Base-by-base conservation (phyloP, 2,888 invertebrate species). In the Cinara cedri region DNA sequence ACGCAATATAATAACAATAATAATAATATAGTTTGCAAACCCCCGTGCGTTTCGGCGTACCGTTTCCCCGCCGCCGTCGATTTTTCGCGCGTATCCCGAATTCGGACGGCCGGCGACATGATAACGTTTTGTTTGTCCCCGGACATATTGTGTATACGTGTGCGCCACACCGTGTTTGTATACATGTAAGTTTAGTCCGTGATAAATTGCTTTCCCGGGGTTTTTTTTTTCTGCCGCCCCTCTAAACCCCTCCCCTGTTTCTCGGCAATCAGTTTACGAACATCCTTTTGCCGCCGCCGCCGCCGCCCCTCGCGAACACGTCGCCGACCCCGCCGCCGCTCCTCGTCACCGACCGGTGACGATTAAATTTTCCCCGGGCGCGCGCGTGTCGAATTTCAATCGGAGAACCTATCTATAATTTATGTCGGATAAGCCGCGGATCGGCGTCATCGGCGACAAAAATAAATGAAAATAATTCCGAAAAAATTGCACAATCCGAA, bases 211-310 rank as follows among this genome's bases (percentile, higher is more conserved):
- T 63, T 74, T 65, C 42, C n/a, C 34, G 11, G 49, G 16, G 19
- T 70, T 19, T 60, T 26, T n/a, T 60, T 60, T 60, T 51, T 13
- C 19, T 42, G 1, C 14, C 42, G 8, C 21, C 13, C n/a, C n/a
- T n/a, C n/a, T n/a, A n/a, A n/a, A n/a, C n/a, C n/a, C n/a, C n/a
- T n/a, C n/a, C n/a, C n/a, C n/a, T n/a, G 16, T 63, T 34, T 54
- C 54, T 16, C 49, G 62, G 19, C 72, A 72, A 72, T 72, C 62
- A 72, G 72, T 62, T 62, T 72, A 72, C 49, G n/a, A n/a, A 44
- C 44, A n/a, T n/a, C n/a, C n/a, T n/a, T n/a, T n/a, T n/a, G 42
- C 9, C 46, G 0, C 44, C 42, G 34, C 4, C 21, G 54, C 8
- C 26, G 3, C 14, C 51, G 46, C 34, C 26, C 26, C 19, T 11